Conservation (phyloP, 2,888 invertebrate species). For the Drosophila formosana region DNA sequence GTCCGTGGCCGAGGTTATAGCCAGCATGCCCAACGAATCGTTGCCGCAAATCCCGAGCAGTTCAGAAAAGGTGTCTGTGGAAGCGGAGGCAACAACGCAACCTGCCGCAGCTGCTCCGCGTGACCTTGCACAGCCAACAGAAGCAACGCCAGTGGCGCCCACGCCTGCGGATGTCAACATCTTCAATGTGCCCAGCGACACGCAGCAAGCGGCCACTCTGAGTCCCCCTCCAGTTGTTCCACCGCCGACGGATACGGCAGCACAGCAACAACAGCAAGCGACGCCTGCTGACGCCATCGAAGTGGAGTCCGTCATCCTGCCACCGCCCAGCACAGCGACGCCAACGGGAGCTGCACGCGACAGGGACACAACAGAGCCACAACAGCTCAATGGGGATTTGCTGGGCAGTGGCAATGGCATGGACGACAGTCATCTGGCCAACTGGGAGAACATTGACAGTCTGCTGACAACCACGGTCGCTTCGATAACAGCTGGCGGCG, state of each 20-base stretch:
- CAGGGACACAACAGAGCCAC: constrained; percentile 19
- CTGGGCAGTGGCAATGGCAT: constrained; percentile 51
- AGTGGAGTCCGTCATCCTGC: constrained; percentile 17
- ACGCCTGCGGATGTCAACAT: constrained; percentile 69
- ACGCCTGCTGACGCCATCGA: constrained; percentile 9
- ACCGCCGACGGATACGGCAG: constrained; percentile 3
- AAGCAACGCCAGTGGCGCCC: constrained; percentile 3
- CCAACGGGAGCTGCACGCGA: constrained; percentile 9
- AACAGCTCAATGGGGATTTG: constrained; percentile 31
- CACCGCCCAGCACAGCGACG: constrained; percentile 27
- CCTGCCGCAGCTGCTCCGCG: constrained; percentile 3
- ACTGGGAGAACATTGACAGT: constrained; percentile 83
- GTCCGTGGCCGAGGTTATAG: not conserved
- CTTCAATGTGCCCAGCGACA: constrained; percentile 57
- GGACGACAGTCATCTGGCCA: constrained; percentile 58
- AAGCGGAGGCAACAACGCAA: constrained; percentile 29
- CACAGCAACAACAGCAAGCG: constrained; percentile 17
- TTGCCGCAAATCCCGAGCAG: not conserved
- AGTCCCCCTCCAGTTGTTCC: constrained; percentile 31
- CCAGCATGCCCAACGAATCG: not conserved
- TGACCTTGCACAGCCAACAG: constrained; percentile 3
- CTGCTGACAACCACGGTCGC: constrained; percentile 78
- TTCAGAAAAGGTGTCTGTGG: constrained; percentile 21
- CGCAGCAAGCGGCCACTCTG: constrained; percentile 27
- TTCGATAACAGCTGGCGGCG: constrained; percentile 61